Percentiles rank a stretch among this genome's conserved stretches.
Conservation (phyloP, 2,113 vertebrate genomes). For the Rhineura floridana region DNA sequence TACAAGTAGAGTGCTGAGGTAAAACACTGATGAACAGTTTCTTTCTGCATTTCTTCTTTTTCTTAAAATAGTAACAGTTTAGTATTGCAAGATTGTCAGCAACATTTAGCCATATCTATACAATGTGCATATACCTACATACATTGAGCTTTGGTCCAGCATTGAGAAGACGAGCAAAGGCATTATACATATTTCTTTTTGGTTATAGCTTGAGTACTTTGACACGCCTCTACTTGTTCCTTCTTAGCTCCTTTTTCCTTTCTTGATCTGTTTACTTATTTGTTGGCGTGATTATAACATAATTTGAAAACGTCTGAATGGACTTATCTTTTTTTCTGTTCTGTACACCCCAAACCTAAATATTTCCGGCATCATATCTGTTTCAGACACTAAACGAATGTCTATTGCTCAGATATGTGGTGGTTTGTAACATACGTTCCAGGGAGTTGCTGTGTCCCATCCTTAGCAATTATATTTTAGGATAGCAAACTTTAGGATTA, state of each 20-base stretch:
- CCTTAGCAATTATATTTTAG: not conserved
- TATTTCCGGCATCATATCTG: not conserved
- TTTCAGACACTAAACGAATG: not conserved
- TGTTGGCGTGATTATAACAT: constrained; percentile 30
- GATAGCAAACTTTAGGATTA: constrained; percentile 1
- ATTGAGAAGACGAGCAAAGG: constrained; percentile 91
- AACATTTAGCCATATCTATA: constrained; percentile 95
- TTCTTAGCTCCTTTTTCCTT: constrained; percentile 77
- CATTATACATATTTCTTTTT: constrained; percentile 89
- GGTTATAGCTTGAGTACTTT: constrained; percentile 94
- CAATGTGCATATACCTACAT: constrained; percentile 98
- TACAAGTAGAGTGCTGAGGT: constrained; percentile 92
- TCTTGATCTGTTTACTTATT: constrained; percentile 52
- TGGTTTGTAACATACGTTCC: constrained; percentile 2
- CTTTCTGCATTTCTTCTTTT: constrained; percentile 74
- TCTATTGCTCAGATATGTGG: not conserved
- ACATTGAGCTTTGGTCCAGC: constrained; percentile 99
- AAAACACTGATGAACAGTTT: constrained; percentile 87
- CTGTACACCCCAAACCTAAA: constrained; percentile 50
- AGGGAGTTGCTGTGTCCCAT: not conserved
- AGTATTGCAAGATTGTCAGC: constrained; percentile 98
- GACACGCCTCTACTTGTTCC: constrained; percentile 84
- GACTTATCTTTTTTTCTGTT: constrained; percentile 66
- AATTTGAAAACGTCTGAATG: constrained; percentile 69
- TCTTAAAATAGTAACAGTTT: constrained; percentile 83